phyloP scores from a whole-genome alignment of 2,113 vertebrate species.

The Chloropsis cyanopogon region DNA sequence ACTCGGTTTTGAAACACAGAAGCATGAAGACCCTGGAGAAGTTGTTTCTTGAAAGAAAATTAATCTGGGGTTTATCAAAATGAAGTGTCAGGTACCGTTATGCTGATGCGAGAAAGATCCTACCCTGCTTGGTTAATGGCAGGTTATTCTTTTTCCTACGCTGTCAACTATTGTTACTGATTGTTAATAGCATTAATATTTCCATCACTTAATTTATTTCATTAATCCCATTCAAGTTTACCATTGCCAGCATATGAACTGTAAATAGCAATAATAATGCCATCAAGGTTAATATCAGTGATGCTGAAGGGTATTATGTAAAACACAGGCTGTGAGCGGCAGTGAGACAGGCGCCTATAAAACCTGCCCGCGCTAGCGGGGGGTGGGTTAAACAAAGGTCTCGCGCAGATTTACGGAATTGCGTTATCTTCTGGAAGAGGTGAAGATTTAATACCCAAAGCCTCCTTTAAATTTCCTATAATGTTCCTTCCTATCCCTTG shows the following conservation, averaged over 20 bases:
- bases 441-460: slow-evolving; percentile 54
- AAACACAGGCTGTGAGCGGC: slow-evolving; percentile 46
- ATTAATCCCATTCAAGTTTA: slow-evolving; percentile 68
- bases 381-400: slow-evolving; percentile 63
- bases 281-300: slow-evolving; percentile 61
- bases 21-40: background rate
- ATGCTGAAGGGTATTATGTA: slow-evolving; percentile 66
- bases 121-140: slow-evolving; percentile 27
- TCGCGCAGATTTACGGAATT: slow-evolving; percentile 61
- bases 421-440: slow-evolving; percentile 59
- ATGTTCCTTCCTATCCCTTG: slow-evolving; percentile 45
- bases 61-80: slow-evolving; percentile 34
- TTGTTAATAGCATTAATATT: slow-evolving; percentile 70
- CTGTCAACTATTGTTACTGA: slow-evolving; percentile 64
- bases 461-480: slow-evolving; percentile 61
- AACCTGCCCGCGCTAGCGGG: slow-evolving; percentile 8
- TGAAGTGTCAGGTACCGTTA: slow-evolving; percentile 39
- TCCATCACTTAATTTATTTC: slow-evolving; percentile 71
- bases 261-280: slow-evolving; percentile 69
- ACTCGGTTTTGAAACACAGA: background rate
- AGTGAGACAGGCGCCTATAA: slow-evolving; percentile 57
- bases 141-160: slow-evolving; percentile 48
- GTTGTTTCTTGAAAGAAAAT: slow-evolving; percentile 14
- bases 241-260: slow-evolving; percentile 55
- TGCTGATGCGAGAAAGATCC: background rate